These are phyloP conservation scores for Noturus placidus DNA, from an alignment of 2,113 vertebrate genomes.

Conservation along the genomic window DNA sequence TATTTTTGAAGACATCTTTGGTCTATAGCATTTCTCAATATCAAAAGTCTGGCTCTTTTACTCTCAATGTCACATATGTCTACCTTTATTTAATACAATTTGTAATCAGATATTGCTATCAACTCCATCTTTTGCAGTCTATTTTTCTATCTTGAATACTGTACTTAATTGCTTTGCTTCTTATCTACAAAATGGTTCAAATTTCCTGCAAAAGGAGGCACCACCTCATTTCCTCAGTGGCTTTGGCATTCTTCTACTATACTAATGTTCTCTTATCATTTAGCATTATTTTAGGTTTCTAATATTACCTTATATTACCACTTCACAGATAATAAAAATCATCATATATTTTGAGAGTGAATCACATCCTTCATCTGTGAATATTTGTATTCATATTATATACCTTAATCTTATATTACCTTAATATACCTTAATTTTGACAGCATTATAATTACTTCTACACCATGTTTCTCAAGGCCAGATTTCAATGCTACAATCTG, in stretches of 20 bases:
- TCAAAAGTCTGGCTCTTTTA: background rate
- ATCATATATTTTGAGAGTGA: background rate
- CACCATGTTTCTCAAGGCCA: background rate
- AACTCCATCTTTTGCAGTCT: background rate
- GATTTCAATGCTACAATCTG: background rate
- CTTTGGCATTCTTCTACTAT: background rate
- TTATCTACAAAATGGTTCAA: conserved; percentile 7
- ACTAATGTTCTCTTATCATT: conserved; percentile 9
- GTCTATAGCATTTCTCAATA: too few relatives aligned
- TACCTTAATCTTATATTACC: background rate
- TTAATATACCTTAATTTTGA: background rate
- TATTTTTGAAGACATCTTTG: too few relatives aligned
- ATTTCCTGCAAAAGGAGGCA: background rate
- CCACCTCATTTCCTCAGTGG: conserved; percentile 12
- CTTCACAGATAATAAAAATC: background rate
- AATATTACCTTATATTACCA: conserved; percentile 1
- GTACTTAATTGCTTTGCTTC: conserved; percentile 11
- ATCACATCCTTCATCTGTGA: background rate
- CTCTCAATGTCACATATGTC: background rate
- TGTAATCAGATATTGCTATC: conserved; percentile 12
- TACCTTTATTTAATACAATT: conserved; percentile 1
- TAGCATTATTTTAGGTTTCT: background rate
- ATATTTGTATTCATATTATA: conserved; percentile 7
- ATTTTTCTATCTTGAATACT: conserved; percentile 13
- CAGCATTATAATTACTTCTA: conserved; percentile 1